Percentiles rank a stretch among this genome's conserved stretches.
Conservation (phyloP, 2,113 vertebrate species). For the Emberiza fucata region DNA sequence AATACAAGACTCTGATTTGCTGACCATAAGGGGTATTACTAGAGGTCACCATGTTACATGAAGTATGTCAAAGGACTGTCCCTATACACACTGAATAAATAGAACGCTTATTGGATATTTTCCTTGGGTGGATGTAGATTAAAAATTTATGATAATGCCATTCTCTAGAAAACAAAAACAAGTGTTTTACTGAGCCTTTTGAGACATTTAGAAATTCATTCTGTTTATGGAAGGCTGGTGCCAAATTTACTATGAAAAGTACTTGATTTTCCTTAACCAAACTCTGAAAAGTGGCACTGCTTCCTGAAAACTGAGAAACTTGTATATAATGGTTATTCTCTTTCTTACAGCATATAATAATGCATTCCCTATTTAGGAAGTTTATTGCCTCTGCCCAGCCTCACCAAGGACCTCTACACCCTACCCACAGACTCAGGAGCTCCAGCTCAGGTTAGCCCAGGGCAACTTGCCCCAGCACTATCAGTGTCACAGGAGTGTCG, state of each 20-base stretch:
- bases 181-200: neutral
- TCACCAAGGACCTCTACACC: rapidly evolving
- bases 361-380: neutral
- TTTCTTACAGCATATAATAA: neutral
- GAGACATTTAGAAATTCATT: neutral
- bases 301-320: neutral
- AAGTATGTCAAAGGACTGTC: neutral
- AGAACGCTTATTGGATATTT: neutral
- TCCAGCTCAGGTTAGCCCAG: neutral
- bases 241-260: neutral
- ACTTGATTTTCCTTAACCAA: neutral
- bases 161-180: neutral
- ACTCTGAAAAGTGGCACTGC: neutral
- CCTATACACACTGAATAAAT: neutral
- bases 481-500: neutral
- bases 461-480: neutral
- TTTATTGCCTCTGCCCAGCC: neutral
- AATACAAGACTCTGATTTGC: neutral
- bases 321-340: neutral
- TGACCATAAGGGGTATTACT: neutral
- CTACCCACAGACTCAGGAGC: neutral
- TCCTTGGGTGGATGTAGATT: neutral
- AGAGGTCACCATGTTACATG: neutral
- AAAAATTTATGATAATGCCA: rapidly evolving
- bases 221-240: neutral